A percentile compares a stretch with the other conserved stretches of the same genome.
Conservation (phyloP, 2,888 invertebrate genomes). For the Mystacides longicornis region DNA sequence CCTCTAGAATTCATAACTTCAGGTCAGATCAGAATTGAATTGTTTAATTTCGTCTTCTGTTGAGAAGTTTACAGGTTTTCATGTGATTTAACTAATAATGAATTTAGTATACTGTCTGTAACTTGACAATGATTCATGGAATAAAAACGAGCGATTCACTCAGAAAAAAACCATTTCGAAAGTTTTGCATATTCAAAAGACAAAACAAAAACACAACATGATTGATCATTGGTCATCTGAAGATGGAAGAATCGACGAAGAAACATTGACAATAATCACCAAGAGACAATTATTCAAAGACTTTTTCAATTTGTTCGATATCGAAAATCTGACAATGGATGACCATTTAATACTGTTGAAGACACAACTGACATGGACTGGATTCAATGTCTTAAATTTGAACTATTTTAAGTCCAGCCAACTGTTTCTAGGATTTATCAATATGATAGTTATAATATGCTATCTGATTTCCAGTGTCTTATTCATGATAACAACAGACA, state of each 20-base stretch:
- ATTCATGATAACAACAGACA: conserved; percentile 12
- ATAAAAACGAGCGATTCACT: too few species aligned
- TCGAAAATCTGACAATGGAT: conserved; percentile 14
- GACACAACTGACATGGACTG: conserved; percentile 4
- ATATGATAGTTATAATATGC: not conserved
- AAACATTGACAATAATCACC: not conserved
- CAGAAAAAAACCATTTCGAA: too few species aligned
- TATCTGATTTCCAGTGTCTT: conserved; percentile 5
- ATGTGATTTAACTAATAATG: too few species aligned
- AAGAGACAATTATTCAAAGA: conserved; percentile 2
- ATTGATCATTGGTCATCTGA: not conserved
- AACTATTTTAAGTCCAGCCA: conserved; percentile 2
- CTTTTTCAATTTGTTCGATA: conserved; percentile 12
- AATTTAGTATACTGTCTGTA: too few species aligned
- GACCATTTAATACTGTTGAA: conserved; percentile 14
- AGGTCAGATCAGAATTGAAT: too few species aligned
- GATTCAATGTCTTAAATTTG: not conserved
- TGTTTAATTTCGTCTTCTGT: too few species aligned
- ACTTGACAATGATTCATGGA: too few species aligned
- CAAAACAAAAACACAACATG: too few species aligned
- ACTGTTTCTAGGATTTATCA: not conserved
- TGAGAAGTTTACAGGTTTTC: too few species aligned
- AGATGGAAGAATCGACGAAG: not conserved
- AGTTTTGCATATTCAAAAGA: too few species aligned
- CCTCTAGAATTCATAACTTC: too few species aligned